Evolutionary conservation across 2,113 vertebrate genomes (phyloP).

Genomic region (Thunnus maccoyii): DNA sequence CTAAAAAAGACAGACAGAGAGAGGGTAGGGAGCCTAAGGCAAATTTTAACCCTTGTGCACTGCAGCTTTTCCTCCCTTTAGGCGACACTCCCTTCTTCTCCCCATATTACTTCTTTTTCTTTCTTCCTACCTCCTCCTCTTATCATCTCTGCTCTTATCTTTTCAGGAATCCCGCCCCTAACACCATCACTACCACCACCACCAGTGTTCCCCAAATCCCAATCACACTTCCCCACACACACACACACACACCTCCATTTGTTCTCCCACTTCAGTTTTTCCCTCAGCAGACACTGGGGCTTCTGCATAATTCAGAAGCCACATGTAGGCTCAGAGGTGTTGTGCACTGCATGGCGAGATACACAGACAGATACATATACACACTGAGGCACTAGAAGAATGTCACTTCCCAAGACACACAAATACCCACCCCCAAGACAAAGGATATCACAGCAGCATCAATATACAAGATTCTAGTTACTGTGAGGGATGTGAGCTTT

Average conservation of each 20-base stretch:
- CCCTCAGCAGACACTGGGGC: slow-evolving; percentile 53
- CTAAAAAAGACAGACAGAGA: slow-evolving; percentile 17
- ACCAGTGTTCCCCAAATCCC: slow-evolving; percentile 29
- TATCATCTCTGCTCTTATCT: slow-evolving; percentile 21
- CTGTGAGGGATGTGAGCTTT: slow-evolving; percentile 12
- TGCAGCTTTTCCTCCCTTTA: slow-evolving; percentile 30
- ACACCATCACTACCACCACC: slow-evolving; percentile 16
- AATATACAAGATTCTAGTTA: slow-evolving; percentile 9
- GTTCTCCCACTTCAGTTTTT: slow-evolving; percentile 35
- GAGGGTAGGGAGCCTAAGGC: slow-evolving; percentile 1
- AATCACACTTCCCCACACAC: slow-evolving; percentile 4
- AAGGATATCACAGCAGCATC: background rate
- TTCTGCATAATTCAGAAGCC: slow-evolving; percentile 79
- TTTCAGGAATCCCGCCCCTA: slow-evolving; percentile 48
- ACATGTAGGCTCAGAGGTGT: slow-evolving; percentile 62
- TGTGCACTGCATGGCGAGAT: slow-evolving; percentile 50
- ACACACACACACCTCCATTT: slow-evolving; percentile 27
- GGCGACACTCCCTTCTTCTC: background rate
- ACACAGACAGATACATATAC: slow-evolving; percentile 31
- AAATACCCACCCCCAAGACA: slow-evolving; percentile 6
- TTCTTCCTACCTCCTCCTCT: slow-evolving; percentile 2
- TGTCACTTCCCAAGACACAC: slow-evolving; percentile 10
- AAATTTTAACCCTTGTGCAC: slow-evolving; percentile 5
- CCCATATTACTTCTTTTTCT: background rate
- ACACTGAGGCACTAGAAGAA: slow-evolving; percentile 22